phyloP scores from a whole-genome alignment of 1,140 invertebrate species.

The Sinonovacula constricta region DNA sequence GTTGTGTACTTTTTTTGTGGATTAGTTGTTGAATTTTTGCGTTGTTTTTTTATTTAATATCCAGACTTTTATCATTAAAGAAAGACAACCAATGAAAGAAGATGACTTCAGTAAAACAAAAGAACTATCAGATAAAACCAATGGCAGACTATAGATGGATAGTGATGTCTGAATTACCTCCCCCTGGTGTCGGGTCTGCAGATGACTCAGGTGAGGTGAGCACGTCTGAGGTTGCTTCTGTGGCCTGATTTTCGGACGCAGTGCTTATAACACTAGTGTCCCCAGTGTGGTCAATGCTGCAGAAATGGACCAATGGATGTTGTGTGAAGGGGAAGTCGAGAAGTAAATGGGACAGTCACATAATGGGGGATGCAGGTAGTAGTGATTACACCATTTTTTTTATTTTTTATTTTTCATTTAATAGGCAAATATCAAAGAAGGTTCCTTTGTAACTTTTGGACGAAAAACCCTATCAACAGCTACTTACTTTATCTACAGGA shows the following conservation, averaged over 20 bases:
- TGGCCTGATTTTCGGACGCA: slow-evolving; percentile 10
- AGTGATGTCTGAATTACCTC: slow-evolving; percentile 23
- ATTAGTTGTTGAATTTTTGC: background rate
- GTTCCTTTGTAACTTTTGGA: no score
- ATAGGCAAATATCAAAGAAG: no score
- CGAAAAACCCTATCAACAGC: no score
- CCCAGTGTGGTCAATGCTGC: slow-evolving; percentile 46
- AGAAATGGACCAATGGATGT: background rate
- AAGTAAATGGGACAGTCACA: no score
- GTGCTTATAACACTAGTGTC: slow-evolving; percentile 43
- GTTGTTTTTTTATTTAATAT: background rate
- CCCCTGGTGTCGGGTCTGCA: slow-evolving; percentile 31
- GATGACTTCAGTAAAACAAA: slow-evolving; percentile 5
- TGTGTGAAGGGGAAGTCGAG: background rate
- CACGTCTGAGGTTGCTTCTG: background rate
- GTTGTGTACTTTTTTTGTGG: no score
- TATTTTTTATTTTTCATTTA: no score
- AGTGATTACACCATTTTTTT: no score
- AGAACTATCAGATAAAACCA: background rate
- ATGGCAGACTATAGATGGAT: background rate
- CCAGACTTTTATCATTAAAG: background rate
- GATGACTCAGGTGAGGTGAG: background rate
- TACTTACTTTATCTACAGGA: no score
- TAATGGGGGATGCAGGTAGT: no score
- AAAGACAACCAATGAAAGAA: background rate